Base-by-base conservation (phyloP, 2,797 vertebrate species). In the Ficedula albicollis region DNA sequence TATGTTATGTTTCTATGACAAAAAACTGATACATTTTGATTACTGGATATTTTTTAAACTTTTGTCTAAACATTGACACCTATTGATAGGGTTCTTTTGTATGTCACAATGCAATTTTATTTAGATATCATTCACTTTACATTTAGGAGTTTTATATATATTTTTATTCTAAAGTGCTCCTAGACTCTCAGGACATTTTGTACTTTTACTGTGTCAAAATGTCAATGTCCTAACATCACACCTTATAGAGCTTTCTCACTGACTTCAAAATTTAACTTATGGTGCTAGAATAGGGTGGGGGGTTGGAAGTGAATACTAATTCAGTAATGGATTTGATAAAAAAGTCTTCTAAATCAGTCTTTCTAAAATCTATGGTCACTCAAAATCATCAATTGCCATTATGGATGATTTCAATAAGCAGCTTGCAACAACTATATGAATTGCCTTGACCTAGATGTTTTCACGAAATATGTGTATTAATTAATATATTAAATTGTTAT, bases 231-330 rank as follows among this genome's bases (percentile, higher is more conserved):
- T 66, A 62, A 36, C 51, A 41, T 30, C 26, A 27, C 26, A 19
- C 12, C 9, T 22, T 48, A 11, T 5, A 67, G 29, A 75, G 7
- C 4, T 59, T n/a, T 87, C 32, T 77, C 25, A 59, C 5, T 36
- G 30, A 14, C 34, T 69, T 84, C 5, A 56, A 55, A 81, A 82
- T 46, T 27, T 58, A 54, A 19, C 30, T 27, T 69, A 13, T 5
- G 15, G 17, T 48, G 9, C 17, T 85, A 34, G n/a, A 22, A 20
- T 1, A 1, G 15, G 13, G 11, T 32, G 5, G 12, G 5, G 19
- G 3, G 1, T 1, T 1, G 19, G 3, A 14, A 1, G 1, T 1
- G 13, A 55, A 18, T 48, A 20, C 2, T 63, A 54, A 5, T 54
- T 26, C 16, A 54, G 4, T 13, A 54, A 25, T 8, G 3, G 8